These are phyloP conservation scores for Triplophysa dalaica DNA, from an alignment of 2,113 vertebrate genomes.

Conservation along the genomic window DNA sequence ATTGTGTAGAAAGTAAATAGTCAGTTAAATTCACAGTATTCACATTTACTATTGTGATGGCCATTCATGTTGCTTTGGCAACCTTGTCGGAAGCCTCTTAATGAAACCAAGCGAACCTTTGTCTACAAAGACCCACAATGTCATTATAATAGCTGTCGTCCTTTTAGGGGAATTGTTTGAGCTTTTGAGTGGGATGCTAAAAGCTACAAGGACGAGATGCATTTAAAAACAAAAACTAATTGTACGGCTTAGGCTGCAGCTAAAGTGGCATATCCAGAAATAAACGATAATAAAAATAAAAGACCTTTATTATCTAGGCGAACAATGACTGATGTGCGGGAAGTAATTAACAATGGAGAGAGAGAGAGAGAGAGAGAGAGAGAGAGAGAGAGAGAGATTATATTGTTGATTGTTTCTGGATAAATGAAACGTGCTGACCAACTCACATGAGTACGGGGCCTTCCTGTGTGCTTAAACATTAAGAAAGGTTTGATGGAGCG, in stretches of 20 bases:
- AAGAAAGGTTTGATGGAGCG: not conserved
- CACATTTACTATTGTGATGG: not conserved
- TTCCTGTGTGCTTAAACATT: conserved; percentile 28
- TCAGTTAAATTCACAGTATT: conserved; percentile 25
- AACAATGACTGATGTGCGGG: conserved; percentile 54
- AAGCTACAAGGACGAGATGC: too few relatives aligned
- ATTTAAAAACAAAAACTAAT: too few relatives aligned
- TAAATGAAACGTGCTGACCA: conserved; percentile 1
- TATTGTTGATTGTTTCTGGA: not conserved
- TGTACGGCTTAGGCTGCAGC: conserved; percentile 2
- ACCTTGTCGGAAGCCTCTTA: not conserved
- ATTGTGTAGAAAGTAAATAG: conserved; percentile 29
- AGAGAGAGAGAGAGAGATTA: not conserved
- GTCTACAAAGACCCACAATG: not conserved
- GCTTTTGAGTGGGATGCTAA: not conserved
- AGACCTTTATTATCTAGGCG: conserved; percentile 54
- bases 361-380: not conserved
- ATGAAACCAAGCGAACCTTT: conserved; percentile 3
- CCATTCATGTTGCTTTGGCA: not conserved
- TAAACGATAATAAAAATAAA: not conserved
- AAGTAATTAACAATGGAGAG: conserved; percentile 1
- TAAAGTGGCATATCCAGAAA: conserved; percentile 13
- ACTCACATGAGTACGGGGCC: conserved; percentile 2
- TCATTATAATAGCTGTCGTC: not conserved
- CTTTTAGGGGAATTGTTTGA: conserved; percentile 7